phyloP scores from a whole-genome alignment of 23 tunicate species.

The Trididemnum miniatum region DNA sequence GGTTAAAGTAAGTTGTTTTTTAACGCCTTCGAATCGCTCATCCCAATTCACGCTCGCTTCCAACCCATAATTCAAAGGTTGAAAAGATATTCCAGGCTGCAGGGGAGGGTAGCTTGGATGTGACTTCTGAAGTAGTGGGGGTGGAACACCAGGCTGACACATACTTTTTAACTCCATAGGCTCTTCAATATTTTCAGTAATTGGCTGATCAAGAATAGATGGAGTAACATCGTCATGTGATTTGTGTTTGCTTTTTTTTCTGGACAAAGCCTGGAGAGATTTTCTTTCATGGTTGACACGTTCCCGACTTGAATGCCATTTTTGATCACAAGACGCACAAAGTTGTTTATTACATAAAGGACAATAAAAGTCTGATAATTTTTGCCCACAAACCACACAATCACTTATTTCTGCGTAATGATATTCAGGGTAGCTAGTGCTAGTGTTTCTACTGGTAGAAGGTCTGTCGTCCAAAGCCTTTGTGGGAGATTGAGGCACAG shows the following conservation, averaged over 20 bases:
- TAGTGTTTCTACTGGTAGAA: neutral
- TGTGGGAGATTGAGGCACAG: neutral
- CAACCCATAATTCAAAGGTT: neutral
- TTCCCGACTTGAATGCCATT: slow-evolving; percentile 66
- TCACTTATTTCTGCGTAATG: neutral
- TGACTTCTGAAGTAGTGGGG: neutral
- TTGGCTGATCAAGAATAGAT: neutral
- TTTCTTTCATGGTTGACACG: slow-evolving; percentile 44
- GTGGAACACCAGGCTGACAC: neutral
- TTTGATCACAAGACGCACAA: slow-evolving; percentile 64
- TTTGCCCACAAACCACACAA: slow-evolving; percentile 79
- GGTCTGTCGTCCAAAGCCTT: neutral
- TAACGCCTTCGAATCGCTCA: neutral
- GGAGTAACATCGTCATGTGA: neutral
- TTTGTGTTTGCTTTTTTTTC: neutral
- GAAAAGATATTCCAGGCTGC: neutral
- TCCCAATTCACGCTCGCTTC: slow-evolving; percentile 29
- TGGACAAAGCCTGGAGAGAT: neutral
- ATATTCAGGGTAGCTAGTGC: too few relatives aligned
- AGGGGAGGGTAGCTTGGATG: neutral
- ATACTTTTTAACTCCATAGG: neutral
- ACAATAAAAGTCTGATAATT: slow-evolving; percentile 45
- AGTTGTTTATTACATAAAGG: slow-evolving; percentile 44
- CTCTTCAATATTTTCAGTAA: neutral
- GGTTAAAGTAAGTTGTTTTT: slow-evolving; percentile 13